Evolutionary conservation across 2,888 invertebrate species (phyloP).

Genomic region (Plemyria rubiginata): DNA sequence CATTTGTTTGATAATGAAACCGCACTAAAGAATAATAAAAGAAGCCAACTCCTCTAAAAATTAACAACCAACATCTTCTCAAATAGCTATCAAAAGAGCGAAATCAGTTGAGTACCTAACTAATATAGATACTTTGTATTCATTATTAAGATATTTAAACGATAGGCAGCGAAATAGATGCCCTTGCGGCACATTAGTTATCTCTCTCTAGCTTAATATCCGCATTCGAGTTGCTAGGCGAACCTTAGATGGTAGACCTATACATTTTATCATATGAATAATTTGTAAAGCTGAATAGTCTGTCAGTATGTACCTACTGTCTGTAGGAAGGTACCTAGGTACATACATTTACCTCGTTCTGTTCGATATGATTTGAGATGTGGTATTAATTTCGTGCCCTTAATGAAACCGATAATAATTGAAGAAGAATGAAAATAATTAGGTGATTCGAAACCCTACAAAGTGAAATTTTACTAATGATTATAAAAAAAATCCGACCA

Average conservation of each 20-base stretch:
- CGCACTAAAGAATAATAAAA: neutral
- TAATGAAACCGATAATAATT: slow-evolving; percentile 32
- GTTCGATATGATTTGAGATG: slow-evolving; percentile 43
- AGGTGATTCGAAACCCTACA: slow-evolving; percentile 2
- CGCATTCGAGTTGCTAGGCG: slow-evolving; percentile 9
- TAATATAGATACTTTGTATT: neutral
- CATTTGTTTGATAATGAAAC: slow-evolving; percentile 10
- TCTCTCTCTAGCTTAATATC: slow-evolving; percentile 18
- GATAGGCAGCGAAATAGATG: slow-evolving; percentile 8
- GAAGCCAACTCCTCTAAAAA: neutral
- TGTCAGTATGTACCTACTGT: neutral
- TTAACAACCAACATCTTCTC: too few relatives aligned
- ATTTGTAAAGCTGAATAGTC: neutral
- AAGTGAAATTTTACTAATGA: slow-evolving; percentile 18
- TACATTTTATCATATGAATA: neutral
- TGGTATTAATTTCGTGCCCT: slow-evolving; percentile 31
- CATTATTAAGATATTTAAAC: slow-evolving; percentile 9
- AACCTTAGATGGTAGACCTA: neutral
- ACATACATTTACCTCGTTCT: neutral
- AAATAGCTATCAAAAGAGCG: too few relatives aligned
- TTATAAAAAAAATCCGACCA: neutral
- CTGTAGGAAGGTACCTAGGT: too few relatives aligned
- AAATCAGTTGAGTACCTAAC: too few relatives aligned
- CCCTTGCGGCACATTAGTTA: slow-evolving; percentile 21
- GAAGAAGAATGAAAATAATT: slow-evolving; percentile 32